Percentiles rank a stretch among this genome's conserved stretches.
Conservation (phyloP, 2,888 invertebrate genomes). For the Horisme vitalbata region DNA sequence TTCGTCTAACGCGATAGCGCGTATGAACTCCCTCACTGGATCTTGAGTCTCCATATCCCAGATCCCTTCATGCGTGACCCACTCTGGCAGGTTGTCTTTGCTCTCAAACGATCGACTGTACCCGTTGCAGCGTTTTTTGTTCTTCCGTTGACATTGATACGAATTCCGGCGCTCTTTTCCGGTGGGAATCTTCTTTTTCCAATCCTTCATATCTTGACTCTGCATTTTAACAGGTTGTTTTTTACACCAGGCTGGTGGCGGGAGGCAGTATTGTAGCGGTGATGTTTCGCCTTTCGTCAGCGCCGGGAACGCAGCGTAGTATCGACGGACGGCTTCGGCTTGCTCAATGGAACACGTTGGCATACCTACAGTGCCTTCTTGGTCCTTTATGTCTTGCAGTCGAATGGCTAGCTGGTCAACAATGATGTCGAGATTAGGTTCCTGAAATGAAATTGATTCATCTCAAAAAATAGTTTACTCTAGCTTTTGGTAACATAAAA, state of each 20-base stretch:
- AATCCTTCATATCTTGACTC: conserved; percentile 64
- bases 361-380: conserved; percentile 76
- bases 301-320: conserved; percentile 90
- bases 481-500: too few species aligned
- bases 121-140: conserved; percentile 48
- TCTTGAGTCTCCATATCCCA: conserved; percentile 79
- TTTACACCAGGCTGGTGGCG: conserved; percentile 75
- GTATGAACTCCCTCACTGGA: conserved; percentile 74
- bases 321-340: conserved; percentile 88
- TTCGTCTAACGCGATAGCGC: conserved; percentile 74
- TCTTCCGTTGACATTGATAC: conserved; percentile 20
- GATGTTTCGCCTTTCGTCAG: conserved; percentile 80
- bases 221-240: conserved; percentile 67
- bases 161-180: conserved; percentile 53
- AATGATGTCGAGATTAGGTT: conserved; percentile 90
- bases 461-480: too few species aligned
- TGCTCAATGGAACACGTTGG: conserved; percentile 75
- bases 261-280: conserved; percentile 69
- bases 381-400: conserved; percentile 86
- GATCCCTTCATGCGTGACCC: conserved; percentile 78
- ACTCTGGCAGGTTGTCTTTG: conserved; percentile 74
- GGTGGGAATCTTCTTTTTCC: conserved; percentile 65
- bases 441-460: conserved; percentile 76
- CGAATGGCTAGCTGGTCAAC: conserved; percentile 92
- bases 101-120: conserved; percentile 72